Base-by-base conservation (phyloP, 1,140 invertebrate species). In the Laupala kohalensis region DNA sequence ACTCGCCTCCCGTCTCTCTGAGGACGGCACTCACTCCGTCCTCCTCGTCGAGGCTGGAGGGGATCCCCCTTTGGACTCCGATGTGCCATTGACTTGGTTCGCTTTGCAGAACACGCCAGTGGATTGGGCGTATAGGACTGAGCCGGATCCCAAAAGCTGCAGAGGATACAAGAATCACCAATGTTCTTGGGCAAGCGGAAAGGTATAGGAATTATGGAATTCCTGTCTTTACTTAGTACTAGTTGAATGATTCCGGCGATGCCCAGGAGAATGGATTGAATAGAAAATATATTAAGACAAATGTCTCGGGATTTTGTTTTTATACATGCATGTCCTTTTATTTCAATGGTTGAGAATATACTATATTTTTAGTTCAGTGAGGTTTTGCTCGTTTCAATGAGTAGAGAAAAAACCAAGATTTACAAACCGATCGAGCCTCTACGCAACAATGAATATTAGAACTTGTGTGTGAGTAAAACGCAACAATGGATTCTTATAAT, bases 191-290 rank as follows among this genome's bases (percentile, higher is more conserved):
- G 74, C 75, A n/a, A 69, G 72, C 1, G 74, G 74, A 9, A 75
- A 69, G 69, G 71, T 67, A 3, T n/a, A 26, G 30, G 6, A 37
- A 15, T 37, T 37, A 37, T 6, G 6, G 6, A 37, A 15, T 37
- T 37, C 6, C 6, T 37, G 30, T 77, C 84, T 82, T 28, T n/a
- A n/a, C n/a, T 86, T 87, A 84, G 81, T 85, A 75, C 86, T 6
- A 87, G 87, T 76, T 84, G 81, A 24, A 85, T 87, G 84, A 81
- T 84, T 15, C 88, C 86, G 75, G 80, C 86, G 3, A 76, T 86
- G 64, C 86, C 86, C n/a, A n/a, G n/a, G n/a, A n/a, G n/a, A n/a
- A n/a, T n/a, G n/a, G n/a, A n/a, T n/a, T n/a, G n/a, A n/a, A 0
- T 83, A 88, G 78, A 80, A 80, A 9, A 75, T 72, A 64, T 85